These are phyloP conservation scores for Thaumatotibia leucotreta DNA, from an alignment of 1,140 invertebrate genomes.

Conservation along the genomic window DNA sequence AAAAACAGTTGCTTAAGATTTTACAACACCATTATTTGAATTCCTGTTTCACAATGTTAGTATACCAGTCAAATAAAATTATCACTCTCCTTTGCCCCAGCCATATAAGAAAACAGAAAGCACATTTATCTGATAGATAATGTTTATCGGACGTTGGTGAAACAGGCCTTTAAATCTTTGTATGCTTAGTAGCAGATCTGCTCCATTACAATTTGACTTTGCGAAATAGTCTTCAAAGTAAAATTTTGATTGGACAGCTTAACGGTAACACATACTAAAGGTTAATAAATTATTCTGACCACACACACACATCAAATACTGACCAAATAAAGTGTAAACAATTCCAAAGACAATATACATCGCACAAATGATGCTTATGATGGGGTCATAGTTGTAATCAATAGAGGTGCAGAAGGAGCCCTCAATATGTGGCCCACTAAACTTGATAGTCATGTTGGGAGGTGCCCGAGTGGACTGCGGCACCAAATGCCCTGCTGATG, in stretches of 20 bases:
- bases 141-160: background rate
- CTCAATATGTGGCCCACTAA: constrained; percentile 65
- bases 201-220: constrained; percentile 74
- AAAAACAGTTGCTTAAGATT: constrained; percentile 39
- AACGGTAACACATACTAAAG: too few relatives aligned
- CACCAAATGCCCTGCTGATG: constrained; percentile 67
- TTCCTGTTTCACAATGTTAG: too few relatives aligned
- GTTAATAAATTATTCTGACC: too few relatives aligned
- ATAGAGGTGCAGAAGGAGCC: constrained; percentile 62
- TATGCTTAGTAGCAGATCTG: too few relatives aligned
- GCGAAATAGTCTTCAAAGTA: constrained; percentile 78
- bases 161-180: too few relatives aligned
- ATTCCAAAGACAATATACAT: constrained; percentile 78
- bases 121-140: too few relatives aligned
- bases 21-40: background rate
- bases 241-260: too few relatives aligned
- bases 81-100: too few relatives aligned
- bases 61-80: too few relatives aligned
- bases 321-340: constrained; percentile 79
- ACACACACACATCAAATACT: constrained; percentile 30
- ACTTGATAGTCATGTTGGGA: constrained; percentile 57
- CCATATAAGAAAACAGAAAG: too few relatives aligned
- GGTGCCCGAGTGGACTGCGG: constrained; percentile 58
- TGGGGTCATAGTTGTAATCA: constrained; percentile 67
- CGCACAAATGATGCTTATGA: constrained; percentile 64